Conservation (phyloP, 2,113 vertebrate species). For the Butastur rufipennis region DNA sequence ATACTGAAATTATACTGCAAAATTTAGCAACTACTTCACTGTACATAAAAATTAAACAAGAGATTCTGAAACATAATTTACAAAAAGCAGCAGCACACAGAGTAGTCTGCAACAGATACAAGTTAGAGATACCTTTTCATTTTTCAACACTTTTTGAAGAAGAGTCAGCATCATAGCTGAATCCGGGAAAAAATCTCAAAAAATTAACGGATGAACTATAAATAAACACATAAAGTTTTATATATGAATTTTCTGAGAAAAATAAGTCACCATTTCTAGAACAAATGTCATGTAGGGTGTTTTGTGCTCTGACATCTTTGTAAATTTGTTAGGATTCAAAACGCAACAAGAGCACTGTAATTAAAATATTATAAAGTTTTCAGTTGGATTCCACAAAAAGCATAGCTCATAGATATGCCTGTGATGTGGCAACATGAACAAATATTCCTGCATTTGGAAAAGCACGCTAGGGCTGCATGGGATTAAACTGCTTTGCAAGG, state of each 20-base stretch:
- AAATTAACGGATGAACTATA: neutral
- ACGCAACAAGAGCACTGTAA: neutral
- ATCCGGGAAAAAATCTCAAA: neutral
- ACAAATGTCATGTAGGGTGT: neutral
- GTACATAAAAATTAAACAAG: neutral
- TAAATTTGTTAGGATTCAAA: neutral
- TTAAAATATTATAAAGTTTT: neutral
- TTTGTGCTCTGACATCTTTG: neutral
- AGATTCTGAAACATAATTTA: neutral
- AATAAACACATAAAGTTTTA: neutral
- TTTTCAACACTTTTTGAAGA: neutral
- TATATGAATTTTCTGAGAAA: neutral
- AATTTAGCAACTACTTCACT: neutral
- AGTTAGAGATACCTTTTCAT: neutral
- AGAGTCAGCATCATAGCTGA: neutral
- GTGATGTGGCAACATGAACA: neutral
- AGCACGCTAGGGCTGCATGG: neutral
- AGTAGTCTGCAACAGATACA: neutral
- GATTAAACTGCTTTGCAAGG: neutral
- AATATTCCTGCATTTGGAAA: neutral
- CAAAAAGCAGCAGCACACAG: neutral
- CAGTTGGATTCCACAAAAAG: neutral
- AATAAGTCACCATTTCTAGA: neutral
- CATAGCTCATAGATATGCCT: neutral
- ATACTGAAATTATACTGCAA: neutral